These are phyloP conservation scores for Achlya flavicornis DNA, from an alignment of 2,888 invertebrate genomes.

Conservation along the genomic window DNA sequence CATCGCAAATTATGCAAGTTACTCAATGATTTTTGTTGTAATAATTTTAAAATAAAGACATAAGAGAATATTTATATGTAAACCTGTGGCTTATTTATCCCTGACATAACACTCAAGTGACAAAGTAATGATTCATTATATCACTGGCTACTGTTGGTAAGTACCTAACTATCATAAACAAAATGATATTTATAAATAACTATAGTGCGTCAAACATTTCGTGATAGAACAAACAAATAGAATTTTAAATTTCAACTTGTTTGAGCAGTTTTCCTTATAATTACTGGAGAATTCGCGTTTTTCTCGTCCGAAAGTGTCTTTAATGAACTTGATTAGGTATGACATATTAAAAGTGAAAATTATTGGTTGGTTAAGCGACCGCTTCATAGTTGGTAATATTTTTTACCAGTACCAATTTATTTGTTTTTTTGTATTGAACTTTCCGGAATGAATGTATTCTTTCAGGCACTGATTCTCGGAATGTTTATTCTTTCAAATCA, in stretches of 20 bases:
- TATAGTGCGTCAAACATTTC: slow-evolving; percentile 6
- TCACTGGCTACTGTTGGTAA: neutral
- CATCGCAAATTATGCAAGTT: too few relatives aligned
- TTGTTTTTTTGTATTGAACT: neutral
- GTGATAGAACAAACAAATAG: neutral
- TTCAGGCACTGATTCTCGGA: neutral
- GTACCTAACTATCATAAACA: slow-evolving; percentile 15
- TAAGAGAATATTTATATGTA: slow-evolving; percentile 14
- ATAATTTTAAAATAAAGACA: slow-evolving; percentile 15
- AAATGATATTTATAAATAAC: slow-evolving; percentile 9
- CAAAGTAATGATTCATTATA: slow-evolving; percentile 18
- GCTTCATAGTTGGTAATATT: neutral
- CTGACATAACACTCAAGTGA: slow-evolving; percentile 22
- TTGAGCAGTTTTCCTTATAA: neutral
- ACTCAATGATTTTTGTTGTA: neutral
- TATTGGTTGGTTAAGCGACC: neutral
- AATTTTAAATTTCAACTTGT: neutral
- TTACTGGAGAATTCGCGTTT: neutral
- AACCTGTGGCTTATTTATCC: slow-evolving; percentile 18
- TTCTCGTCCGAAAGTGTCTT: neutral
- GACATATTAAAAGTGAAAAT: neutral
- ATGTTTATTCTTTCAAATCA: too few relatives aligned
- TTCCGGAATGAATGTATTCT: neutral
- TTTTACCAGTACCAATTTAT: neutral
- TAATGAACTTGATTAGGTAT: neutral